Base-by-base conservation (phyloP, 2,113 vertebrate species). In the Sialia sialis region DNA sequence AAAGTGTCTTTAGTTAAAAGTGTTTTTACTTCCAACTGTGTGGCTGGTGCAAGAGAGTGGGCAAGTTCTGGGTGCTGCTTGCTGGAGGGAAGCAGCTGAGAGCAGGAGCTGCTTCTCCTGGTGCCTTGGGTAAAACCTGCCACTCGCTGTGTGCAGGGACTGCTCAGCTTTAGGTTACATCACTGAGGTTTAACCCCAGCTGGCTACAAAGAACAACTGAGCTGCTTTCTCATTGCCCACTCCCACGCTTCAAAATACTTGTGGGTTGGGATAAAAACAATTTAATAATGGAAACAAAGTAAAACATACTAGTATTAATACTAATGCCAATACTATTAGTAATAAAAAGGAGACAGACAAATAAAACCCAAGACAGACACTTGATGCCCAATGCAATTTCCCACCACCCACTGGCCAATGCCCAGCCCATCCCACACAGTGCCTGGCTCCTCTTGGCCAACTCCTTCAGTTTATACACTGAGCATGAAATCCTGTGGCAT, bases 321-420 rank as follows among this genome's bases (percentile, higher is more conserved):
- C 2, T 22, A 58, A 26, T 51, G 16, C 2, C 48, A 48, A 63
- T 55, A 15, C 5, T 58, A 23, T 7, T 23, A 49, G 2, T 23
- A 73, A 34, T 36, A n/a, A 38, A 56, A 41, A 36, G 19, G 13
- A 64, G 4, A 60, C 7, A 32, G 30, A 32, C 34, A 56, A 72
- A 64, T 32, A 22, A 41, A 56, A 49, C 11, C 3, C 3, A 3
- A 36, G 67, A 49, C 20, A 41, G 30, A 49, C 3, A 55, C 10
- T 11, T 49, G 21, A 10, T 32, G 17, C 6, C 13, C 21, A 36
- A 1, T 36, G 22, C 4, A 22, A 6, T 36, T 0, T 0, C 7
- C 43, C 11, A 13, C 11, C 34, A 27, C 9, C 23, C 36, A 4
- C 9, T 36, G 41, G 7, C 6, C 4, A 4, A 22, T 32, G 11